phyloP scores from a whole-genome alignment of 2,797 vertebrate species.

The Chanos chanos region DNA sequence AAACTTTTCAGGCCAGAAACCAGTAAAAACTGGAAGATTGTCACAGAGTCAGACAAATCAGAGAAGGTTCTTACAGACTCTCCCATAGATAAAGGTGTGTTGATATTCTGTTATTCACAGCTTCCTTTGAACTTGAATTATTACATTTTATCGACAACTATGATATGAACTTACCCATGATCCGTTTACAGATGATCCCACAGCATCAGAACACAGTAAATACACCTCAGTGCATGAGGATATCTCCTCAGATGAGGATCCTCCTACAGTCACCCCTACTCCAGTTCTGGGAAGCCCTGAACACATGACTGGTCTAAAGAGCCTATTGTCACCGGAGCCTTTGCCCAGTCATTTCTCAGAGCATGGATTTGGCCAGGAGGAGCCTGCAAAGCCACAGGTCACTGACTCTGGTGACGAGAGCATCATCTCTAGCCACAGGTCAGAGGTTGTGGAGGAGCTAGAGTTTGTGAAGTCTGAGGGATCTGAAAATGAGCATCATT shows the following conservation, averaged over 20 bases:
- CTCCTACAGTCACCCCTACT: conserved; percentile 62
- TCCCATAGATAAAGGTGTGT: conserved; percentile 68
- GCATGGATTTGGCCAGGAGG: conserved; percentile 29
- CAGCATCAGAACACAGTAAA: conserved; percentile 38
- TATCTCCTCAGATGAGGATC: conserved; percentile 55
- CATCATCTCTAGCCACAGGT: conserved; percentile 58
- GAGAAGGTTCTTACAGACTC: conserved; percentile 62
- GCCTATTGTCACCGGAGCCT: conserved; percentile 43
- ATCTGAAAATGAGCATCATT: conserved; percentile 36
- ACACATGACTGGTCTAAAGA: conserved; percentile 56
- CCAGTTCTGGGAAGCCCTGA: conserved; percentile 61
- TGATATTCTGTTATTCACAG: background rate
- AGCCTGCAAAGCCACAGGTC: conserved; percentile 38
- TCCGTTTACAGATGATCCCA: conserved; percentile 44
- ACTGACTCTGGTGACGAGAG: conserved; percentile 49
- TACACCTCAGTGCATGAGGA: conserved; percentile 53
- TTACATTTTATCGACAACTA: background rate
- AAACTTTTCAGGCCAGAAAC: conserved; percentile 70
- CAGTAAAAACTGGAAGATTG: conserved; percentile 70
- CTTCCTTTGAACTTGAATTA: background rate
- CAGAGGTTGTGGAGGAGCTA: conserved; percentile 73
- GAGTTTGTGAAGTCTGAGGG: conserved; percentile 60
- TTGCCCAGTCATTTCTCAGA: conserved; percentile 51
- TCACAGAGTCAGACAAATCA: conserved; percentile 70
- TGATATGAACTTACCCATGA: background rate